Evolutionary conservation across 1,140 invertebrate species (phyloP).

Genomic region (Plectrocnemia conspersa): DNA sequence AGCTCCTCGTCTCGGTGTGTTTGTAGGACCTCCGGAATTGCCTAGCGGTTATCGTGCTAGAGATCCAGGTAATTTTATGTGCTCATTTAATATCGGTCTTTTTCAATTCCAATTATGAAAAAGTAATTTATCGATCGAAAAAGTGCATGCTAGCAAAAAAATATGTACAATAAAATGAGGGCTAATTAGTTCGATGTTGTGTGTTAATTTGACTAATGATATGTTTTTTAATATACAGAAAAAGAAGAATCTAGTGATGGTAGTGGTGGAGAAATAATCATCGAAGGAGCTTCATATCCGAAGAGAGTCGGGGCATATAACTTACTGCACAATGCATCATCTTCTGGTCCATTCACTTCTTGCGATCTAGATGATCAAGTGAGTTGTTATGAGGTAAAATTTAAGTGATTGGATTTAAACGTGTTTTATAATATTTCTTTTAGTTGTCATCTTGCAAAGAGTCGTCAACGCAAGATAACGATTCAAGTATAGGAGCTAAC

Average conservation of each 20-base stretch:
- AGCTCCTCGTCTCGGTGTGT: conserved; percentile 63
- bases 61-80: conserved; percentile 24
- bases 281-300: conserved; percentile 14
- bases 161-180: too few species aligned
- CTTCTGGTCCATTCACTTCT: conserved; percentile 29
- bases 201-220: background rate
- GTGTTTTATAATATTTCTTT: conserved; percentile 1
- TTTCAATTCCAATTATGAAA: background rate
- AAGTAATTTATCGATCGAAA: background rate
- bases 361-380: conserved; percentile 33
- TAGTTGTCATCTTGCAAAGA: conserved; percentile 33
- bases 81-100: background rate
- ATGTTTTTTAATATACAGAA: conserved; percentile 14
- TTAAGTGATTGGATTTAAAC: background rate
- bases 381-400: too few species aligned
- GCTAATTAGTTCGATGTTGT: background rate
- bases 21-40: conserved; percentile 52
- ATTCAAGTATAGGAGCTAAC: conserved; percentile 5
- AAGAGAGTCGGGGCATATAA: conserved; percentile 32
- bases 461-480: conserved; percentile 31
- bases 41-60: conserved; percentile 48
- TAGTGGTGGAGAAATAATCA: conserved; percentile 21
- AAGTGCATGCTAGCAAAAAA: background rate
- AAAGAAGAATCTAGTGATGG: conserved; percentile 34
- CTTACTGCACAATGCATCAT: conserved; percentile 29